A percentile compares a stretch with the other conserved stretches of the same genome.
Evolutionary conservation across 2,888 invertebrate genomes (phyloP).

Genomic region (Eupithecia dodoneata): DNA sequence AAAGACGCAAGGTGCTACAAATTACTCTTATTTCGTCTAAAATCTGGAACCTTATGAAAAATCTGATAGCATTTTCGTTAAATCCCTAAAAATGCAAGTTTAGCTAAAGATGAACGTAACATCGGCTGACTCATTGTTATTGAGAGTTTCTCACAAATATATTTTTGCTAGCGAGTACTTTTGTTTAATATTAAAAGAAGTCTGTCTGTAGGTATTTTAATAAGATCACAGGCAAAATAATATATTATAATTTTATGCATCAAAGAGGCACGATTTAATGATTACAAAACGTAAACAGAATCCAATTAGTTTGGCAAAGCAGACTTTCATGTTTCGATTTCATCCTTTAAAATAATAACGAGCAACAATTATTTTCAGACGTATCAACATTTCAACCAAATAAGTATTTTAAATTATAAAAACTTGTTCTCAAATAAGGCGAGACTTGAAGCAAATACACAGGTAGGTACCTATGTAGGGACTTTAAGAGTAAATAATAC

Average conservation of each 20-base stretch:
- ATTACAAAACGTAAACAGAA: not conserved
- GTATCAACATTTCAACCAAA: not conserved
- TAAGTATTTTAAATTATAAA: not conserved
- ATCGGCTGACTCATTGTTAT: not conserved
- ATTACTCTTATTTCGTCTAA: not conserved
- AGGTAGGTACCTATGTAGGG: not conserved
- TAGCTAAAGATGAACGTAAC: not conserved
- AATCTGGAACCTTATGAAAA: not conserved
- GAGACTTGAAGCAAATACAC: not conserved
- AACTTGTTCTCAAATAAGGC: not conserved
- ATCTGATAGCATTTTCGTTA: not conserved
- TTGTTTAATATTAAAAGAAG: not conserved
- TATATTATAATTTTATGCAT: not conserved
- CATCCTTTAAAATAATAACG: not conserved
- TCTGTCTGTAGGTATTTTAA: not conserved
- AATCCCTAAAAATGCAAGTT: not conserved
- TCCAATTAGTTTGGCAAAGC: not conserved
- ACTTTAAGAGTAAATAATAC: too few species aligned
- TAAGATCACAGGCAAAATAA: not conserved
- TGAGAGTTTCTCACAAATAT: not conserved
- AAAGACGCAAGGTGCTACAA: not conserved
- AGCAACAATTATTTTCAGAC: not conserved
- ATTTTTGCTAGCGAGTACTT: not conserved
- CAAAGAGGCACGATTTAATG: not conserved
- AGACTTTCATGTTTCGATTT: not conserved